Evolutionary conservation across 1,140 invertebrate genomes (phyloP).

Genomic region (Chelonus insularis): DNA sequence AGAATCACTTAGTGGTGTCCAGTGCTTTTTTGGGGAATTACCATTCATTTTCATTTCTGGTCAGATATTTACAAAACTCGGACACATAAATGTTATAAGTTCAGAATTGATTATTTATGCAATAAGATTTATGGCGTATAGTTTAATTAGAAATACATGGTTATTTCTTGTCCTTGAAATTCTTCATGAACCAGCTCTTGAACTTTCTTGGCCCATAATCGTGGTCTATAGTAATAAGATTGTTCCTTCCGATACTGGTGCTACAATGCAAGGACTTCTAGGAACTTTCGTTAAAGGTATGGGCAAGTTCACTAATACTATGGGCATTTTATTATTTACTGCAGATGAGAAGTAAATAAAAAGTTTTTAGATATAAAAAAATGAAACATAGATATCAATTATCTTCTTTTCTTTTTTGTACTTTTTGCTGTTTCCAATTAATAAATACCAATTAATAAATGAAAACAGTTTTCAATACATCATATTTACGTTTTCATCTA

Average conservation of each 20-base stretch:
- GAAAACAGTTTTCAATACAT: no score
- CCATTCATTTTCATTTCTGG: slow-evolving; percentile 88
- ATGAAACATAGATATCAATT: no score
- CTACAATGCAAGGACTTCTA: slow-evolving; percentile 82
- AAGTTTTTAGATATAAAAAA: no score
- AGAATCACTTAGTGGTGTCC: slow-evolving; percentile 73
- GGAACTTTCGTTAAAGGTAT: slow-evolving; percentile 86
- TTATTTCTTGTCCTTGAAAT: slow-evolving; percentile 82
- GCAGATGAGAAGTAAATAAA: no score
- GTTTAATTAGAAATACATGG: slow-evolving; percentile 79
- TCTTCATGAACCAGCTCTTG: slow-evolving; percentile 84
- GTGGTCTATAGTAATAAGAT: slow-evolving; percentile 85
- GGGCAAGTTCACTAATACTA: slow-evolving; percentile 58
- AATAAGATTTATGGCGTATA: slow-evolving; percentile 79
- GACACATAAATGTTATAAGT: slow-evolving; percentile 81
- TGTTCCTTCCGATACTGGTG: slow-evolving; percentile 82
- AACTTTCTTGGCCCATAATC: slow-evolving; percentile 87
- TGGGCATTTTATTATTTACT: no score
- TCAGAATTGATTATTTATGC: slow-evolving; percentile 70
- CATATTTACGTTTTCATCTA: no score
- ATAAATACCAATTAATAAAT: no score
- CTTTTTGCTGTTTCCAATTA: no score
- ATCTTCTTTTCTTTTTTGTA: no score
- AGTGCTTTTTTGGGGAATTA: slow-evolving; percentile 83
- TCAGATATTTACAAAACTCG: slow-evolving; percentile 77